phyloP scores from a whole-genome alignment of 2,113 vertebrate genomes.

The Calypte anna region DNA sequence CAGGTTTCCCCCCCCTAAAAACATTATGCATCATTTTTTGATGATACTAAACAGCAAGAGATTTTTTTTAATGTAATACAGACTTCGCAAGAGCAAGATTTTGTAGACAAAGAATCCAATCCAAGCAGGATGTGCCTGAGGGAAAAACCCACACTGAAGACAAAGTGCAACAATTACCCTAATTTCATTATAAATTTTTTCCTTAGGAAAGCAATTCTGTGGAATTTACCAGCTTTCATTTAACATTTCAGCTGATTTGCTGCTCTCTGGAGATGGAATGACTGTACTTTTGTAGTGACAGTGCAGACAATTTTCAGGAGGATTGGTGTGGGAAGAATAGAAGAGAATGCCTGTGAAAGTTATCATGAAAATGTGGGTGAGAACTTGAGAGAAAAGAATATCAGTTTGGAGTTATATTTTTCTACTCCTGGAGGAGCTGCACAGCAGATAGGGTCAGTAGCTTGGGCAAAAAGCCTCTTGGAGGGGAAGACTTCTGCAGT shows the following conservation, averaged over 20 bases:
- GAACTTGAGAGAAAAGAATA: neutral
- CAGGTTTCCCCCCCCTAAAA: neutral
- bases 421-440: neutral
- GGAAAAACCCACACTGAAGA: neutral
- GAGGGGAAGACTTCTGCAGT: neutral
- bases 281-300: neutral
- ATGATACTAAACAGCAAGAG: neutral
- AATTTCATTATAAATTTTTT: neutral
- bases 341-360: neutral
- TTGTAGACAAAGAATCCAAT: neutral
- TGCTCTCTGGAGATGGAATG: neutral
- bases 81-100: neutral
- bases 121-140: neutral
- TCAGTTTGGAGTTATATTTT: neutral
- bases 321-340: neutral
- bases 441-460: neutral
- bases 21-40: neutral
- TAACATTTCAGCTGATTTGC: neutral
- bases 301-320: neutral
- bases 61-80: neutral
- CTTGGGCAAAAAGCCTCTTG: neutral
- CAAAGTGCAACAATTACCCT: neutral
- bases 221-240: neutral
- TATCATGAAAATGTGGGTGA: neutral
- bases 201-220: neutral